Percentiles rank a stretch among this genome's conserved stretches.
phyloP scores from a whole-genome alignment of 2,113 vertebrate species.

The Hippolais icterina region DNA sequence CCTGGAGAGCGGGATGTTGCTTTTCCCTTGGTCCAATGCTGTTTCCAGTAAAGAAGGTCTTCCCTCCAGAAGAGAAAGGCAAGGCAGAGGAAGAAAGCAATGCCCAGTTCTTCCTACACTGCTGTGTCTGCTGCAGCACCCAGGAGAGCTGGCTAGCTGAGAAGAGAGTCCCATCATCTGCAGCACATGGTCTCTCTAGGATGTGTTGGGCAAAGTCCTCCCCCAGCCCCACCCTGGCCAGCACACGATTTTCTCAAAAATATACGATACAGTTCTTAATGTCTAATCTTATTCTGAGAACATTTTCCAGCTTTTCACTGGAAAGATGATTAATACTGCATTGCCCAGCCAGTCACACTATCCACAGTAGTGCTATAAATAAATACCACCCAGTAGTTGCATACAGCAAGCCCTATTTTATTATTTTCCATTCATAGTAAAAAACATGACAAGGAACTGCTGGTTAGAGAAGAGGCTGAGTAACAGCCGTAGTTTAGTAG shows the following conservation, averaged over 20 bases:
- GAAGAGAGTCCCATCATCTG: not conserved
- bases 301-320: not conserved
- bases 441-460: not conserved
- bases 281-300: conserved; percentile 36
- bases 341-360: conserved; percentile 46
- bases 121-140: not conserved
- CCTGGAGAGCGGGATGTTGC: not conserved
- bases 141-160: not conserved
- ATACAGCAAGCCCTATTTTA: conserved; percentile 26
- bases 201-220: not conserved
- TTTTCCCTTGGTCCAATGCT: not conserved
- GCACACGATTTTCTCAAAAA: not conserved
- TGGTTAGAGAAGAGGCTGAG: not conserved
- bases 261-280: not conserved
- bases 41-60: not conserved
- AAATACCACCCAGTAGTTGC: conserved; percentile 44
- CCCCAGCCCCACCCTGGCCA: not conserved
- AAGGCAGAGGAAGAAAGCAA: not conserved
- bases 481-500: not conserved
- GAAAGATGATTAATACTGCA: conserved; percentile 41
- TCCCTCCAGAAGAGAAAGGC: not conserved
- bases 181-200: not conserved
- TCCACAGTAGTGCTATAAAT: conserved; percentile 53
- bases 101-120: rapidly evolving
- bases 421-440: conserved; percentile 60